These are phyloP conservation scores for Wasmannia auropunctata DNA, from an alignment of 1,140 invertebrate species.

Conservation along the genomic window DNA sequence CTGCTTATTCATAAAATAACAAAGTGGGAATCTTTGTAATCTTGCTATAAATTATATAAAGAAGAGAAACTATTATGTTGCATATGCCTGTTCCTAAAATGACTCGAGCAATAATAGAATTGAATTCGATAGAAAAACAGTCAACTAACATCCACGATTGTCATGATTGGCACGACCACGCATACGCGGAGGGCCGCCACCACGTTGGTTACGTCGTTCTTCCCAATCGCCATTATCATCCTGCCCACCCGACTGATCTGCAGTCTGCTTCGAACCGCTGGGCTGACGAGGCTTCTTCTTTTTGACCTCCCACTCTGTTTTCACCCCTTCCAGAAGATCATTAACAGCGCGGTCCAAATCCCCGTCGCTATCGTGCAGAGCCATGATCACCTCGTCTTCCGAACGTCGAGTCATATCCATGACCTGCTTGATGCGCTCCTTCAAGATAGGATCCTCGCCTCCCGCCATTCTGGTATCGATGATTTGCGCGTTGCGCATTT, in stretches of 20 bases:
- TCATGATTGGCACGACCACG: conserved; percentile 84
- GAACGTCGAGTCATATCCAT: conserved; percentile 93
- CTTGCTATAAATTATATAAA: not conserved
- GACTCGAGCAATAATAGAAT: not conserved
- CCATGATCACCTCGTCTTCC: conserved; percentile 93
- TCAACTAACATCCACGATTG: conserved; percentile 84
- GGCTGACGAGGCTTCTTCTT: conserved; percentile 93
- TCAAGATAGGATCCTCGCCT: conserved; percentile 88
- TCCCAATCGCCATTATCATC: conserved; percentile 85
- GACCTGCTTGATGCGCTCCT: conserved; percentile 91
- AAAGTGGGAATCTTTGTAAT: not conserved
- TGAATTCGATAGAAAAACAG: not conserved
- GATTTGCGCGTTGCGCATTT: conserved; percentile 89
- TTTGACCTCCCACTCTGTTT: conserved; percentile 88
- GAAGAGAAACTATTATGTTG: not conserved
- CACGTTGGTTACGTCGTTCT: conserved; percentile 83
- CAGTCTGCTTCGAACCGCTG: conserved; percentile 83
- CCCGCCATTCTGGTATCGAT: conserved; percentile 87
- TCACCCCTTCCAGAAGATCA: conserved; percentile 89
- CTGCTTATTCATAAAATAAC: conserved; percentile 8
- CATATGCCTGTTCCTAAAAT: not conserved
- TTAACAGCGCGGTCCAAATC: conserved; percentile 91
- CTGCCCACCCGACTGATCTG: conserved; percentile 77
- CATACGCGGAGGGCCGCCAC: conserved; percentile 84
- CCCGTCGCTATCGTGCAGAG: conserved; percentile 93